These are phyloP conservation scores for Orthosia gothica DNA, from an alignment of 2,888 invertebrate species.

Conservation along the genomic window DNA sequence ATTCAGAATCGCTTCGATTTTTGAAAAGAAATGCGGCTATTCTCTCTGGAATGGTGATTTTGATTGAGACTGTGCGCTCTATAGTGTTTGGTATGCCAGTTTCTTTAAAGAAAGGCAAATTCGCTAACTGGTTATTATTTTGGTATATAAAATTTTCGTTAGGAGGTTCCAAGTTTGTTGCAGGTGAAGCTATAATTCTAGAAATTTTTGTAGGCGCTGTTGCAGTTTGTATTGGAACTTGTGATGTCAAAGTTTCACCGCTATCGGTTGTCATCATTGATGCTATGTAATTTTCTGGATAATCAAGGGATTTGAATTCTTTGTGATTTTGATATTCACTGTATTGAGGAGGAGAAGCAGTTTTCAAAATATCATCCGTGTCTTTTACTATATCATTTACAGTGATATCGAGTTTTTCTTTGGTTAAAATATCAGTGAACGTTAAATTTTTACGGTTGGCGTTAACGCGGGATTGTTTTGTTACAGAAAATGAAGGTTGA, in stretches of 20 bases:
- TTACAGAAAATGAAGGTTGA: conserved; percentile 71
- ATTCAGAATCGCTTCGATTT: conserved; percentile 78
- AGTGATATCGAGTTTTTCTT: conserved; percentile 85
- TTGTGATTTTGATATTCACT: conserved; percentile 72
- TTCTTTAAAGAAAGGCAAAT: conserved; percentile 84
- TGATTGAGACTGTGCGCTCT: conserved; percentile 87
- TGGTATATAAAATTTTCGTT: conserved; percentile 71
- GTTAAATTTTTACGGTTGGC: conserved; percentile 80
- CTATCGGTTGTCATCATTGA: conserved; percentile 74
- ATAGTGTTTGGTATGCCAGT: conserved; percentile 82
- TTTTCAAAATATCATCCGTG: conserved; percentile 81
- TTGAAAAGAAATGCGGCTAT: conserved; percentile 85
- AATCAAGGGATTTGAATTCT: conserved; percentile 72
- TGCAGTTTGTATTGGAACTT: conserved; percentile 71
- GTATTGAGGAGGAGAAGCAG: conserved; percentile 76
- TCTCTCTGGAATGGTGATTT: conserved; percentile 88
- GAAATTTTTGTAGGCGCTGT: conserved; percentile 75
- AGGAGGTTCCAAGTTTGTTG: conserved; percentile 82
- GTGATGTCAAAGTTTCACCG: conserved; percentile 81
- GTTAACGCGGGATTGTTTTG: conserved; percentile 73
- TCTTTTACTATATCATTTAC: conserved; percentile 86
- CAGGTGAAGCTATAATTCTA: conserved; percentile 77
- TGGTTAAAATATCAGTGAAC: conserved; percentile 85
- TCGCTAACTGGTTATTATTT: conserved; percentile 79
- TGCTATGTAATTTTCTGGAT: conserved; percentile 75